A percentile compares a stretch with the other conserved stretches of the same genome.
Evolutionary conservation across 2,888 invertebrate species (phyloP).

Genomic region (Yponomeuta sedellus): DNA sequence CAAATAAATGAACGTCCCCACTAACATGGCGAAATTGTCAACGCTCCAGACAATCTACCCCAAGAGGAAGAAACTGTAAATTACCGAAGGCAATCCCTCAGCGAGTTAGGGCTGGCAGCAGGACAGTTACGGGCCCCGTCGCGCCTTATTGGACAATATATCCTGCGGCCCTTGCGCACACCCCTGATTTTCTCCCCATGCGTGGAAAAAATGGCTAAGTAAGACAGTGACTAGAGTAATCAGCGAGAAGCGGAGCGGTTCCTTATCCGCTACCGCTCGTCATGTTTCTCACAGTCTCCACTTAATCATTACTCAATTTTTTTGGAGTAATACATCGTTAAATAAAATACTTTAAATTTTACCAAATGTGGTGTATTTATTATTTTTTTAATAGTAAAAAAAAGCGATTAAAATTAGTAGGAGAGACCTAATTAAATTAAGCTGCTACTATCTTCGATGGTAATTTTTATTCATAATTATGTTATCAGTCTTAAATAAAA

Average conservation of each 20-base stretch:
- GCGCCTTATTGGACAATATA: slow-evolving; percentile 69
- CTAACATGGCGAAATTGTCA: not conserved
- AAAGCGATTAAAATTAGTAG: too few species aligned
- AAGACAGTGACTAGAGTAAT: not conserved
- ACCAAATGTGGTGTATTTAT: too few species aligned
- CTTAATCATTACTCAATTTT: too few species aligned
- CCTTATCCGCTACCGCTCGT: not conserved
- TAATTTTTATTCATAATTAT: too few species aligned
- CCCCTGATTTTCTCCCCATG: slow-evolving; percentile 45
- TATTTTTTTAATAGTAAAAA: too few species aligned
- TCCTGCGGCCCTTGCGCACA: slow-evolving; percentile 30
- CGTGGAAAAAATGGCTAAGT: slow-evolving; percentile 35
- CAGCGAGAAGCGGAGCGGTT: not conserved
- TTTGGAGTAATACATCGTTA: too few species aligned
- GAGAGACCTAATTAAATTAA: too few species aligned
- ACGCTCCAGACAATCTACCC: slow-evolving; percentile 6
- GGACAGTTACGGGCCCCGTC: slow-evolving; percentile 51
- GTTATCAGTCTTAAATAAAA: too few species aligned
- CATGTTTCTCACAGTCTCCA: not conserved
- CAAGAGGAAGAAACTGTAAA: not conserved
- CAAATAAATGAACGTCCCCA: not conserved
- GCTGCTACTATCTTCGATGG: too few species aligned
- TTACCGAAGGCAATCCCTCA: slow-evolving; percentile 39
- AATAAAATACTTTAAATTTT: too few species aligned
- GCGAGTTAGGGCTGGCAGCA: slow-evolving; percentile 41